A percentile compares a stretch with the other conserved stretches of the same genome.
Evolutionary conservation across 1,140 invertebrate species (phyloP).

Genomic region (Brachionus calyciflorus): DNA sequence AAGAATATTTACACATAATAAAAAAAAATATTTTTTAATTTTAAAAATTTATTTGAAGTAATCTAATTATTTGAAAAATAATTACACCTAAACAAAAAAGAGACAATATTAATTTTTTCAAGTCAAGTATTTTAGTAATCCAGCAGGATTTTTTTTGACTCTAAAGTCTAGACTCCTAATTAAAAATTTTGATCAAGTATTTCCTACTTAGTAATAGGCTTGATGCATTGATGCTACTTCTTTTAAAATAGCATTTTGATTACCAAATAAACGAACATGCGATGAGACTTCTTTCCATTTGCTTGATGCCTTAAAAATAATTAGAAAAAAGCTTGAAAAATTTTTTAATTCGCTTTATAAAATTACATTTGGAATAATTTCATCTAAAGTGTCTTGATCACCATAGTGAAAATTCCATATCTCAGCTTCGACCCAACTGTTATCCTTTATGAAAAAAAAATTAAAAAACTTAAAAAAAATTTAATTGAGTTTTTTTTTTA

Average conservation of each 20-base stretch:
- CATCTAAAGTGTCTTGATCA: conserved; percentile 6
- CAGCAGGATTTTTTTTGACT: too few species aligned
- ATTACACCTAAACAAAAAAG: too few species aligned
- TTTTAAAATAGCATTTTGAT: conserved; percentile 38
- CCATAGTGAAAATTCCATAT: conserved; percentile 44
- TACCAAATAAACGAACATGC: conserved; percentile 15
- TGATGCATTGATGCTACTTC: conserved; percentile 11
- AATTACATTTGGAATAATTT: conserved; percentile 19
- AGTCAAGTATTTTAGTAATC: too few species aligned
- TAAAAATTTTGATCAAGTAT: neutral
- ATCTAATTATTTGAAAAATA: too few species aligned
- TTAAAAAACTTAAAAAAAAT: neutral
- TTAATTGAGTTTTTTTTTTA: neutral
- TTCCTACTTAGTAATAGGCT: conserved; percentile 25
- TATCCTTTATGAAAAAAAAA: conserved; percentile 10
- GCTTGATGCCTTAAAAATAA: neutral
- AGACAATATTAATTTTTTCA: too few species aligned
- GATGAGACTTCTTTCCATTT: conserved; percentile 44
- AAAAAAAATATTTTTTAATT: too few species aligned
- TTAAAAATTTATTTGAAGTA: too few species aligned
- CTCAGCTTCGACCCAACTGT: conserved; percentile 27
- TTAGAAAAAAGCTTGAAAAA: neutral
- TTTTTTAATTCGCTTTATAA: neutral
- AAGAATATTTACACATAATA: too few species aligned
- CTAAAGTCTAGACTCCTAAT: too few species aligned